Evolutionary conservation across 2,797 vertebrate species (phyloP).

Genomic region (Trichosurus vulpecula): DNA sequence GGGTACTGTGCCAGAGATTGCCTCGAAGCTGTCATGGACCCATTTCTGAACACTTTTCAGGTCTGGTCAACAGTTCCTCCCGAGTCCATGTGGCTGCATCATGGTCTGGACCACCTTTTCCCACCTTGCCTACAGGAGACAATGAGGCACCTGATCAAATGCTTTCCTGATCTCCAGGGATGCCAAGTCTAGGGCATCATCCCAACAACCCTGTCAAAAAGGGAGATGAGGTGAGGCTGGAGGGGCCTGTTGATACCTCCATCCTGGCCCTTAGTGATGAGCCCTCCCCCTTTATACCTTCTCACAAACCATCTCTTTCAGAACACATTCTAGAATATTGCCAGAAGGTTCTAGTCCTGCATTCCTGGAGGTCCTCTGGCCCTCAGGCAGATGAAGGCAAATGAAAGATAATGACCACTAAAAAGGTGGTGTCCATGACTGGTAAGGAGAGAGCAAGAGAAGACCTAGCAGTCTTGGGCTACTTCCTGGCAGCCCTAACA

Average conservation of each 20-base stretch:
- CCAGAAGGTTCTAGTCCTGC: background rate
- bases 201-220: background rate
- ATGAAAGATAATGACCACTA: background rate
- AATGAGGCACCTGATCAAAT: background rate
- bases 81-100: background rate
- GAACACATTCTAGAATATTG: background rate
- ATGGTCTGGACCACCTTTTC: background rate
- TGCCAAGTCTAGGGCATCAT: background rate
- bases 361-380: background rate
- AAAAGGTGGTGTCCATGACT: background rate
- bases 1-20: fast-evolving
- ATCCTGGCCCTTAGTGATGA: background rate
- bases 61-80: background rate
- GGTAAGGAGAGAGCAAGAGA: background rate
- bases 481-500: too few species aligned
- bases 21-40: background rate
- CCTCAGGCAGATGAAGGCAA: background rate
- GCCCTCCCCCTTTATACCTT: background rate
- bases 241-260: background rate
- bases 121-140: background rate
- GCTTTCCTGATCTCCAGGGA: background rate
- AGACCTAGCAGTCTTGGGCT: background rate
- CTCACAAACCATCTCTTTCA: background rate
- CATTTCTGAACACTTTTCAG: background rate
- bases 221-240: background rate